Base-by-base conservation (phyloP, 2,888 invertebrate genomes). In the Mycalesis mineus region DNA sequence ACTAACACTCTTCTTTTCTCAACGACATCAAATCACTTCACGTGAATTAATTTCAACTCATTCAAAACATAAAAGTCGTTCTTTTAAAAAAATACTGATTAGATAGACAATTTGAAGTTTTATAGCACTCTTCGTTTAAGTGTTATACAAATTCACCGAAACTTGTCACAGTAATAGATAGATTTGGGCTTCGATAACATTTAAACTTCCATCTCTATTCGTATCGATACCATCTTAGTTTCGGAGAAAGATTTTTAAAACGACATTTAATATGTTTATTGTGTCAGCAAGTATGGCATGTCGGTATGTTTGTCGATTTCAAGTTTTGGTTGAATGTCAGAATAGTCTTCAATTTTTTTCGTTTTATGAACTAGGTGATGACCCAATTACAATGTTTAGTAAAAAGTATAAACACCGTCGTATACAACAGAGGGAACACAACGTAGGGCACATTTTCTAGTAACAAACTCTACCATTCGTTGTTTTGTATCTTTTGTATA, bases 141-240 rank as follows among this genome's bases (percentile, higher is more conserved):
- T 55, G 22, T 15, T 48, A 56, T 37, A 56, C 56, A 56, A 56
- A 56, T 50, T 49, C 41, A 45, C 28, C 22, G 47, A 52, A 51
- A 52, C 42, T 17, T 48, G 47, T 31, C 37, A 14, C 31, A 31
- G 36, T 42, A 52, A 56, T 42, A 56, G 47, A 50, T 49, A 56
- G 44, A 62, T 61, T 58, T 39, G 51, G 42, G 15, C 15, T 29
- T n/a, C 60, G 59, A 60, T 60, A 64, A 56, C 55, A 50, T 51
- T 40, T 36, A 36, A 36, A 53, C n/a, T 60, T 49, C 58, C 41
- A 52, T 58, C 54, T 60, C 49, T 49, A 62, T 56, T 48, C 45
- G 48, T 42, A 29, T 40, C 49, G 64, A 64, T 64, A 62, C 57
- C 47, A 64, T 62, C 60, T 62, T 47, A 33, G 42, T 36, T 36